A percentile compares a stretch with the other conserved stretches of the same genome.
Evolutionary conservation across 2,113 vertebrate genomes (phyloP).

Genomic region (Cercopithecus mona): DNA sequence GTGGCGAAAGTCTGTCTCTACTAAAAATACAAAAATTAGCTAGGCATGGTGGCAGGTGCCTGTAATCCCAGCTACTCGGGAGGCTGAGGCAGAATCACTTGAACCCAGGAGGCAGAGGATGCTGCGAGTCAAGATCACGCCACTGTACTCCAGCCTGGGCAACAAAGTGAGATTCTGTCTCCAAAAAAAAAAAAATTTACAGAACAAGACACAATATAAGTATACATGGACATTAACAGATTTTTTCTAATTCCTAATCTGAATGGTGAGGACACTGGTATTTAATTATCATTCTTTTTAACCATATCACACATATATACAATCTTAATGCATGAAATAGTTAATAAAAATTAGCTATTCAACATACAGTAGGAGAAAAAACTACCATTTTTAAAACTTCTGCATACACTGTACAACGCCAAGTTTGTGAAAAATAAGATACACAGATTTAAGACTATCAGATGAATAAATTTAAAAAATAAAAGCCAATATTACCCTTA

Average conservation of each 20-base stretch:
- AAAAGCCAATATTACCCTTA: not conserved
- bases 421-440: conserved; percentile 2
- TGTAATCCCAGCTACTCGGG: no score
- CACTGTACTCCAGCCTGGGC: no score
- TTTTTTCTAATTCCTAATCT: not conserved
- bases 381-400: not conserved
- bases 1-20: no score
- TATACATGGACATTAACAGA: not conserved
- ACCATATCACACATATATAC: not conserved
- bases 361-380: not conserved
- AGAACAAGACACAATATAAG: not conserved
- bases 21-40: no score
- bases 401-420: not conserved
- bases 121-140: no score
- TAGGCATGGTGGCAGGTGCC: no score
- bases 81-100: no score
- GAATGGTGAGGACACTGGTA: not conserved
- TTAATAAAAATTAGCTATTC: not conserved
- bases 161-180: no score
- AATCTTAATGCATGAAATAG: not conserved
- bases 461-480: not conserved
- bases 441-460: not conserved
- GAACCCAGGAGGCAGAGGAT: no score
- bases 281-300: conserved; percentile 21
- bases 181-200: no score